These are phyloP conservation scores for Odontomachus brunneus DNA, from an alignment of 1,140 invertebrate species.

Conservation along the genomic window DNA sequence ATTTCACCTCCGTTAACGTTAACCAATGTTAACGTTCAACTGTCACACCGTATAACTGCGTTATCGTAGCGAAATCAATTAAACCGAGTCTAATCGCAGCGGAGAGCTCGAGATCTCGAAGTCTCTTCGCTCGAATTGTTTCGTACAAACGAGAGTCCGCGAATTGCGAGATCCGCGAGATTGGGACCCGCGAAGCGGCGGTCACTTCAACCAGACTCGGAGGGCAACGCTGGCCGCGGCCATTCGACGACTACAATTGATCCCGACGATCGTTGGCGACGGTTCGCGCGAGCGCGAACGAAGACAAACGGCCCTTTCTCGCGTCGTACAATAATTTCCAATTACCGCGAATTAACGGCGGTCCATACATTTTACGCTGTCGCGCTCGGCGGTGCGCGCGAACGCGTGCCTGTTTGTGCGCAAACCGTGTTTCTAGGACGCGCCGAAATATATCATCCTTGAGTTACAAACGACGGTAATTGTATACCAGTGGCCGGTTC, in stretches of 20 bases:
- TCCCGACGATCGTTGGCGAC: not conserved
- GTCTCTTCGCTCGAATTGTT: not conserved
- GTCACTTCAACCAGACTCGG: not conserved
- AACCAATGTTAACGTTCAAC: not conserved
- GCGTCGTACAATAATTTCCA: slow-evolving; percentile 70
- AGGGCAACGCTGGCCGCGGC: too few relatives aligned
- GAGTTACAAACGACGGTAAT: slow-evolving; percentile 51
- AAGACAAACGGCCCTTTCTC: slow-evolving; percentile 66
- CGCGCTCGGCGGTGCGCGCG: slow-evolving; percentile 15
- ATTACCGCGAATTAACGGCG: slow-evolving; percentile 68
- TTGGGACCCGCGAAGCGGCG: not conserved
- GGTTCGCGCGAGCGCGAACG: slow-evolving; percentile 22
- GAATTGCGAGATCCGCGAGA: too few relatives aligned
- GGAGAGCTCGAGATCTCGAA: slow-evolving; percentile 12
- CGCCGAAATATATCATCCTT: slow-evolving; percentile 46
- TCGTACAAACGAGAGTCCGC: not conserved
- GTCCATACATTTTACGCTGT: slow-evolving; percentile 60
- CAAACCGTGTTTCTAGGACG: slow-evolving; percentile 43
- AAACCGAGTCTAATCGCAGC: not conserved
- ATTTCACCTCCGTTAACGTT: slow-evolving; percentile 1
- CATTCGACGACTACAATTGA: not conserved
- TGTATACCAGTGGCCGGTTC: slow-evolving; percentile 19
- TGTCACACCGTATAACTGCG: not conserved
- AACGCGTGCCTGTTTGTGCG: slow-evolving; percentile 41
- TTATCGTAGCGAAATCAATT: not conserved